phyloP scores from a whole-genome alignment of 2,797 vertebrate species.

The Euthynnus affinis region DNA sequence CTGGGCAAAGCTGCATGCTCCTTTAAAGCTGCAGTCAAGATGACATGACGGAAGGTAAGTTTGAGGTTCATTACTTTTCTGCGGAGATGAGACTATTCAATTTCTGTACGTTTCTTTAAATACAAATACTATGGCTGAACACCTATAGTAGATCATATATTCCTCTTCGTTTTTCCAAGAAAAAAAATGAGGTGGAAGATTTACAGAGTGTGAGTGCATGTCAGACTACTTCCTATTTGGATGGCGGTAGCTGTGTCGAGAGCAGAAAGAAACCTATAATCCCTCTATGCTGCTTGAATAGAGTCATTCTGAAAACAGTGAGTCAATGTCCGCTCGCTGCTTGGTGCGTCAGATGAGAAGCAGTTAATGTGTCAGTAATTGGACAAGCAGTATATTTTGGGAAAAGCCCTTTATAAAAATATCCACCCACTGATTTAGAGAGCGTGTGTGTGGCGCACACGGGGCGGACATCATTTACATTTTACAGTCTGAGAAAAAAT shows the following conservation, averaged over 20 bases:
- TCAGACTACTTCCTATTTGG: slow-evolving; percentile 91
- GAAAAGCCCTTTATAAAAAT: slow-evolving; percentile 79
- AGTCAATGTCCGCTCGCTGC: slow-evolving; percentile 87
- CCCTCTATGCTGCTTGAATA: slow-evolving; percentile 87
- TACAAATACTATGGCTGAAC: slow-evolving; percentile 21
- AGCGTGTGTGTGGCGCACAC: slow-evolving; percentile 42
- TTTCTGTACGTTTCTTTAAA: slow-evolving; percentile 32
- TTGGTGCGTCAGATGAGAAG: slow-evolving; percentile 92
- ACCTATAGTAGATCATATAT: slow-evolving; percentile 35
- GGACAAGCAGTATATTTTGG: slow-evolving; percentile 86
- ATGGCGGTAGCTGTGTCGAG: slow-evolving; percentile 88
- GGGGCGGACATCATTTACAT: slow-evolving; percentile 16
- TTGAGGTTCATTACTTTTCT: slow-evolving; percentile 18
- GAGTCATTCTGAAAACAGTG: slow-evolving; percentile 92
- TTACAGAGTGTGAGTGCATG: slow-evolving; percentile 94
- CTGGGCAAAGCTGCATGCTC: not conserved
- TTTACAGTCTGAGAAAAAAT: slow-evolving; percentile 44
- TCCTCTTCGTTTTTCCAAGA: slow-evolving; percentile 47
- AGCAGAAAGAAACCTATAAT: slow-evolving; percentile 89
- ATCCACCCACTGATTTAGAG: slow-evolving; percentile 53
- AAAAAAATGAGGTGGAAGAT: slow-evolving; percentile 90
- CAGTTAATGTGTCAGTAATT: slow-evolving; percentile 91
- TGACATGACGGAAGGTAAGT: slow-evolving; percentile 3
- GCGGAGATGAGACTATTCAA: slow-evolving; percentile 26
- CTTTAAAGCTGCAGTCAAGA: slow-evolving; percentile 10